Conservation (phyloP, 2,888 invertebrate species). For the Ophonus ardosiacus region DNA sequence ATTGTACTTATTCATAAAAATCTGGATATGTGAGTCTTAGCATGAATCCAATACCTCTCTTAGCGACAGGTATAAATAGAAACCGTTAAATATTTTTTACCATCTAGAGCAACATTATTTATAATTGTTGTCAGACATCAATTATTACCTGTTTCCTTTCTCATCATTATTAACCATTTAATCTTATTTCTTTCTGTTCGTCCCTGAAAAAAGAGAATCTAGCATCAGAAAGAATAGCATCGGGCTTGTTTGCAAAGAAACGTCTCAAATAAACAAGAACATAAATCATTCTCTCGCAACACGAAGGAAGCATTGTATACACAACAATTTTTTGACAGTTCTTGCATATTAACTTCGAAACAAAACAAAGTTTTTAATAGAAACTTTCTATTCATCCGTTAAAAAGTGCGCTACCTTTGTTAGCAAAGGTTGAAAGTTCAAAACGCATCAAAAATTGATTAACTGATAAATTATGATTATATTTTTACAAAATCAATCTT, state of each 20-base stretch:
- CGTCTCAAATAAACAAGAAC: conserved; percentile 10
- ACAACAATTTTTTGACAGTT: conserved; percentile 6
- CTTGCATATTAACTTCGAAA: conserved; percentile 9
- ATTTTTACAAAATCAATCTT: background rate
- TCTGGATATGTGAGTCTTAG: too few relatives aligned
- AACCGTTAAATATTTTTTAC: background rate
- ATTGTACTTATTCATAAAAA: too few relatives aligned
- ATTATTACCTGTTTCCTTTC: background rate
- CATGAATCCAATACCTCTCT: too few relatives aligned
- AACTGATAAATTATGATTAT: too few relatives aligned
- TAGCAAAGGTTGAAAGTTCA: too few relatives aligned
- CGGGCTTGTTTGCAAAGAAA: background rate
- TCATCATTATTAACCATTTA: background rate
- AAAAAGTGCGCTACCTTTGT: too few relatives aligned
- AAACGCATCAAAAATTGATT: too few relatives aligned
- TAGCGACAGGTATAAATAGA: too few relatives aligned
- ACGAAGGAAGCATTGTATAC: conserved; percentile 3
- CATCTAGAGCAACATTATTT: background rate
- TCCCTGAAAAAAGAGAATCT: background rate
- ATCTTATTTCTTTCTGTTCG: background rate
- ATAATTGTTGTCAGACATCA: background rate
- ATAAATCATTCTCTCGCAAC: background rate
- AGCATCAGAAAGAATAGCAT: background rate
- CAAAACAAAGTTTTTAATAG: background rate
- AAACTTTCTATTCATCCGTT: background rate